Evolutionary conservation across 2,797 vertebrate genomes (phyloP), one percentile per base, ranked within the genome.

Genomic region (Poecile montanus): DNA sequence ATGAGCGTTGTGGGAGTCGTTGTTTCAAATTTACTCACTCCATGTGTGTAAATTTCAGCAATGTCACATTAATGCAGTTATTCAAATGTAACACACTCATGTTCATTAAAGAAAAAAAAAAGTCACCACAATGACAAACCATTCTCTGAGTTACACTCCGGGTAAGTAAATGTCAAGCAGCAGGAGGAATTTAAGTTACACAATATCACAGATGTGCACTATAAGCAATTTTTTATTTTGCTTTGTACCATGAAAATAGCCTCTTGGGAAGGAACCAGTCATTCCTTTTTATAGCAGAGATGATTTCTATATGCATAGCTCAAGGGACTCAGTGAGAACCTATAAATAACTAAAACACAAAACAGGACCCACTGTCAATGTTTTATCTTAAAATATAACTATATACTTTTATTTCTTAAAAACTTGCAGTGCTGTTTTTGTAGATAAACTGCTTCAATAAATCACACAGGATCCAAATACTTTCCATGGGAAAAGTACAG

Each of bases 261-360:
- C 74, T 77, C 72, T 68, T 62, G 45, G 47, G 75, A 92, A 87
- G 32, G 42, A 50, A 82, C 65, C 32, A 21, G 78, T 45, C 6
- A 1, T 40, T 58, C 23, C 73, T 86, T 92, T 72, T 77, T 93
- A 42, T 71, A 93, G 74, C 45, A 70, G 70, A 66, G 58, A 82
- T 75, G 57, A 94, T 96, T 85, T 89, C 78, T 94, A 66, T 66
- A 48, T 21, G 60, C 61, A 84, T 19, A 95, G 66, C 89, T 53
- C 68, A 87, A 89, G 51, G 89, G 5, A 25, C 25, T 78, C 60
- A 25, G 72, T 38, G 40, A 58, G 79, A 95, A 90, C 68, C 53
- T 56, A 89, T 73, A 94, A 94, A 88, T 92, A 96, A 96, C 80
- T 77, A 23, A 96, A 94, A 36, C 14, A 13, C 17, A 82, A 72